phyloP scores from a whole-genome alignment of 2,113 vertebrate genomes.

The Sceloporus undulatus region DNA sequence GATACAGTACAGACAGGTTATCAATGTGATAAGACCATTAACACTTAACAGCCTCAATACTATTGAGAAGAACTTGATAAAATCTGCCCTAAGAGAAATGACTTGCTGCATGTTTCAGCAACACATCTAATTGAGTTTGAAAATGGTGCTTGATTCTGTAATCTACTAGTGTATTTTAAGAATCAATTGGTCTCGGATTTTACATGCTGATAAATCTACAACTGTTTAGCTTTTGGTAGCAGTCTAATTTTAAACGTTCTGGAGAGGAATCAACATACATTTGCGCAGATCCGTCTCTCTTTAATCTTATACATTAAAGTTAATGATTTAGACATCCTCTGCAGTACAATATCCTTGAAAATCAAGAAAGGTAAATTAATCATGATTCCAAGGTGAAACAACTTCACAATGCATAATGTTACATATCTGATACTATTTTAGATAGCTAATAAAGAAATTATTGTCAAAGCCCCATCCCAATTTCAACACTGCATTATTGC shows the following conservation, averaged over 20 bases:
- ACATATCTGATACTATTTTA: constrained; percentile 8
- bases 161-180: constrained; percentile 47
- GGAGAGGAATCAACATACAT: constrained; percentile 64
- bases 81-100: constrained; percentile 66
- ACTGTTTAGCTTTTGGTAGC: constrained; percentile 33
- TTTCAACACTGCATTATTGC: constrained; percentile 12
- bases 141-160: constrained; percentile 56
- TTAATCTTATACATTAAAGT: constrained; percentile 55
- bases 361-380: constrained; percentile 49
- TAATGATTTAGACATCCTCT: constrained; percentile 44
- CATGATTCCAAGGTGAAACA: constrained; percentile 30
- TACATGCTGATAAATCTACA: constrained; percentile 53
- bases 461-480: constrained; percentile 22
- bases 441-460: constrained; percentile 28
- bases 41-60: constrained; percentile 65
- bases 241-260: constrained; percentile 62
- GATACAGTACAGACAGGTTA: constrained; percentile 65
- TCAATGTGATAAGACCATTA: constrained; percentile 72
- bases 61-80: constrained; percentile 72
- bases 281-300: constrained; percentile 32
- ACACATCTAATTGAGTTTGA: constrained; percentile 60
- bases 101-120: constrained; percentile 62
- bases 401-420: constrained; percentile 21
- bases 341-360: constrained; percentile 61
- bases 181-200: constrained; percentile 57